A percentile compares a stretch with the other conserved stretches of the same genome.
Evolutionary conservation across 2,797 vertebrate genomes (phyloP).

Genomic region (Chrysocyon brachyurus): DNA sequence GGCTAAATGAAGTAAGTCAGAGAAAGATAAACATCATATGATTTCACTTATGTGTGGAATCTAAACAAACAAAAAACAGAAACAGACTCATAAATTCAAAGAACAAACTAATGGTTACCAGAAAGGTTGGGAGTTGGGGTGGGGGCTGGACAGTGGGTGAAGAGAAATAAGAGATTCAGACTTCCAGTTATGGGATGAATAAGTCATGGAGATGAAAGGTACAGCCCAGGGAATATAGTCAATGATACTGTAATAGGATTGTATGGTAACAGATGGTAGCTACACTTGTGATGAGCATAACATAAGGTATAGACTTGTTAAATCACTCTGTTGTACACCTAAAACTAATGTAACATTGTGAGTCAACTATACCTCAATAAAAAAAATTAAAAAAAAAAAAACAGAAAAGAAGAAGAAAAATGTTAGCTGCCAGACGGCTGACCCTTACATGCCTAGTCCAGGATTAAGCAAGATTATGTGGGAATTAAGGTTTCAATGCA

Average conservation of each 20-base stretch:
- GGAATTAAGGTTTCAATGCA: background rate
- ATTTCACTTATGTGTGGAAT: background rate
- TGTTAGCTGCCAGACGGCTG: background rate
- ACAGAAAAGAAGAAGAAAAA: background rate
- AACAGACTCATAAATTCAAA: background rate
- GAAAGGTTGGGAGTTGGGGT: background rate
- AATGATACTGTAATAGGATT: background rate
- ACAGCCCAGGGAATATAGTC: background rate
- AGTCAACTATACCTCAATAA: background rate
- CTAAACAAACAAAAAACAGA: background rate
- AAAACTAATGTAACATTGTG: background rate
- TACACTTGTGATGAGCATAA: background rate
- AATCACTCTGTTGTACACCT: background rate
- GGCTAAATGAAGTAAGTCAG: background rate
- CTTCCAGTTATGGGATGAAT: background rate
- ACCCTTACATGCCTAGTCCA: background rate
- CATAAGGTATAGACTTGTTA: background rate
- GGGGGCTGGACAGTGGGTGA: background rate
- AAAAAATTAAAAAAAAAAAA: background rate
- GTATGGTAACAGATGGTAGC: background rate
- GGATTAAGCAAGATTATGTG: background rate
- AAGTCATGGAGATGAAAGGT: background rate
- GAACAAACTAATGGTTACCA: background rate
- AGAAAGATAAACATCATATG: background rate
- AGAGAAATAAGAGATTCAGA: background rate